Base-by-base conservation (phyloP, 2,888 invertebrate genomes). In the Flabesymbios commensalis region DNA sequence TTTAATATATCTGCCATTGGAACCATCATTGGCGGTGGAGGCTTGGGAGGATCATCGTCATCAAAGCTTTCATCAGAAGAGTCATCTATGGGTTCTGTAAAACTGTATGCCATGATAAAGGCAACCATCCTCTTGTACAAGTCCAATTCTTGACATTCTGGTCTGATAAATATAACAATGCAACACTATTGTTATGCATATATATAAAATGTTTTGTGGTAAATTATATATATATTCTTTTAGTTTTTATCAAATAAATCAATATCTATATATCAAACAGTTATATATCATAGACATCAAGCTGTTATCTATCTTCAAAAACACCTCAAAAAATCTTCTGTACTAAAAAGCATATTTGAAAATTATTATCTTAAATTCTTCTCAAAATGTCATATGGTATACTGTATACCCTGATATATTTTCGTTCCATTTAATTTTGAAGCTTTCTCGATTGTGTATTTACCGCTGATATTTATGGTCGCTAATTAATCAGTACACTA, bases 61-160 rank as follows among this genome's bases (percentile, higher is more conserved):
- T 70, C 72, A 14, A 72, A 73, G 4, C 68, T 72, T n/a, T 74
- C 71, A 2, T 69, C 64, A 3, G 59, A 61, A n/a, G 57, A 33
- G 14, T 72, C 70, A 4, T 63, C 57, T 7, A 57, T 58, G 3
- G 78, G 78, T 61, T 82, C 81, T n/a, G 81, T 82, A 65, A 83
- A 83, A 58, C 83, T 83, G 74, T 83, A 83, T 1, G 82, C 79
- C 82, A 83, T 82, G 19, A 82, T 76, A 70, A 82, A 82, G 17
- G 81, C 80, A 10, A 82, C 82, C 76, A 81, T 80, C 64, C 73
- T 71, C 70, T 80, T 80, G 73, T 78, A 82, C 56, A 78, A 74
- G 14, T 77, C 74, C n/a, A 81, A 39, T 59, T 57, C 62, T 28
- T 64, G 55, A 48, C 69, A 72, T 22, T 56, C 52, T 2, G 57